These are phyloP conservation scores for Cettia cetti DNA, from an alignment of 2,113 vertebrate genomes.

Conservation along the genomic window DNA sequence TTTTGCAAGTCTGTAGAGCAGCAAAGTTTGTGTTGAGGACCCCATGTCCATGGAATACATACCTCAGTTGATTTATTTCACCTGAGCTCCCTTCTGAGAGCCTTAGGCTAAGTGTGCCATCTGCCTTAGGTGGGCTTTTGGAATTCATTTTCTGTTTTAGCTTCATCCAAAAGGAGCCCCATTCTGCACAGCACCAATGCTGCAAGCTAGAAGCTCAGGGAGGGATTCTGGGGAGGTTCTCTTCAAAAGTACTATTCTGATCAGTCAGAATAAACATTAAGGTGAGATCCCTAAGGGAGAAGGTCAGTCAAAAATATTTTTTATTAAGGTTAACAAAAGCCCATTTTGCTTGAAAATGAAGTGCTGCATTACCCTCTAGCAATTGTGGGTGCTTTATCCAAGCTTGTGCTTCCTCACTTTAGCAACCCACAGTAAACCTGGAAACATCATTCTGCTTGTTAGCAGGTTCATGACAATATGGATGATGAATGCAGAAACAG, in stretches of 20 bases:
- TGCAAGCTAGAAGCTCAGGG: background rate
- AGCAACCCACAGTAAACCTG: background rate
- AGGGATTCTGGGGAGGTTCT: background rate
- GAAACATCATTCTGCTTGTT: background rate
- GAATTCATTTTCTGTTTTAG: background rate
- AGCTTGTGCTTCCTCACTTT: background rate
- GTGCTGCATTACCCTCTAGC: background rate
- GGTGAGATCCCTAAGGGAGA: background rate
- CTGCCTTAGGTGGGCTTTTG: background rate
- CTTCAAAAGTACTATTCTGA: background rate
- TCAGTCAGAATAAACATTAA: background rate
- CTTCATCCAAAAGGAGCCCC: background rate
- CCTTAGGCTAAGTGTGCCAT: background rate
- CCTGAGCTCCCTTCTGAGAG: background rate
- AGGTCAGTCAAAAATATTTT: background rate
- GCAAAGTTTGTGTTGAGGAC: background rate
- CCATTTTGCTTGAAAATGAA: background rate
- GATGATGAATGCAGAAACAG: background rate
- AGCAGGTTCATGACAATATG: background rate
- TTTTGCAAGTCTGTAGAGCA: background rate
- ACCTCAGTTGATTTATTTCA: background rate
- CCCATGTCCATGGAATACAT: accelerated
- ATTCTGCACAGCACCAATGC: background rate
- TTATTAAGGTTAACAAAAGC: background rate
- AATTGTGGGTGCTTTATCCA: background rate